Base-by-base conservation (phyloP, 2,888 invertebrate genomes). In the Parnassius orleans region DNA sequence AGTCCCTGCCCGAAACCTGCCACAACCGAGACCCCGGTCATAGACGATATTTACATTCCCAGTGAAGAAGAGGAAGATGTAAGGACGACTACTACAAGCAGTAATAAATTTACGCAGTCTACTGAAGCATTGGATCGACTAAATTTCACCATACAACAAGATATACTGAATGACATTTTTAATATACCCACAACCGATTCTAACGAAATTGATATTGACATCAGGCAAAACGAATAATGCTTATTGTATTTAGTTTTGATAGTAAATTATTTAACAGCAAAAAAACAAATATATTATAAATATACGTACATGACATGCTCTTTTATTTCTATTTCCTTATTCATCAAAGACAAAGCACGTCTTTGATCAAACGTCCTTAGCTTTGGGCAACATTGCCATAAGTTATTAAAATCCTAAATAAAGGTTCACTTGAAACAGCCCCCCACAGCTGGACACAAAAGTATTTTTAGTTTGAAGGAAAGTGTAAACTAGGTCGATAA, bases 1-100 rank as follows among this genome's bases (percentile, higher is more conserved):
- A 63, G 63, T 9, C 63, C 63, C 11, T 63, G 63, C n/a, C 58
- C 63, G 10, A 54, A 14, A 54, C 58, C 58, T 5, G 14, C 58
- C n/a, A 55, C 58, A 46, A 54, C 58, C 2, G 46, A 33, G 46
- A 42, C 63, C 0, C 41, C 54, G 9, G 12, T 15, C 11, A 48
- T 2, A 24, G 51, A 58, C 9, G 50, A 53, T 57, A 24, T 53
- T 9, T 51, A 52, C n/a, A 58, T 33, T 7, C 15, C 62, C 5
- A 54, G 33, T 7, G 33, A 33, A 33, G 33, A n/a, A 19, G 63
- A 58, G 9, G 46, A 58, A 55, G 11, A 42, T 33, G 3, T 48
- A 9, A 47, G 61, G 55, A 10, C 48, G 12, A 41, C 41, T 11
- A 56, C 41, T n/a, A 41, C 12, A 5, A 48, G 15, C 15, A 15